Conservation (phyloP, 1,140 invertebrate genomes). For the Drosophila fuyamai region DNA sequence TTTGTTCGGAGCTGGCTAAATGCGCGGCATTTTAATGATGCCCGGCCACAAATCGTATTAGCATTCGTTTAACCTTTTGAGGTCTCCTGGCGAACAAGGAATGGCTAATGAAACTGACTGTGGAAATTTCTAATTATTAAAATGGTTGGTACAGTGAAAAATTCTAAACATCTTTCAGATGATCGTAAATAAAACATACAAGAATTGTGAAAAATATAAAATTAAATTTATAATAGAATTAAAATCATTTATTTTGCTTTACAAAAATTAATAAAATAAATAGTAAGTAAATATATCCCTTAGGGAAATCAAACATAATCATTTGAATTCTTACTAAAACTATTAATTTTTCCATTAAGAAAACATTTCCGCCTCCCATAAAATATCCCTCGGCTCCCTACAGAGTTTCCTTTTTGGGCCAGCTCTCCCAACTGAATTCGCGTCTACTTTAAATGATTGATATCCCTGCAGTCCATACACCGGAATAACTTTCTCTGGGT, state of each 20-base stretch:
- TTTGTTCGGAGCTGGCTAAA: slow-evolving; percentile 40
- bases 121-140: slow-evolving; percentile 12
- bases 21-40: slow-evolving; percentile 78
- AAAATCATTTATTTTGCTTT: background rate
- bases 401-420: slow-evolving; percentile 6
- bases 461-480: slow-evolving; percentile 8
- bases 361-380: background rate
- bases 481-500: slow-evolving; percentile 37
- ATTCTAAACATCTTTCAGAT: background rate
- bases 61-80: slow-evolving; percentile 66
- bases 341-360: background rate
- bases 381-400: background rate
- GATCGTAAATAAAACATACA: too few species aligned
- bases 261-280: too few species aligned
- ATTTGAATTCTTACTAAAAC: too few species aligned
- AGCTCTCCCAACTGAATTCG: slow-evolving; percentile 4
- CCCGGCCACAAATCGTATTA: slow-evolving; percentile 58
- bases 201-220: too few species aligned
- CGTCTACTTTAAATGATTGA: slow-evolving; percentile 36
- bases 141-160: background rate
- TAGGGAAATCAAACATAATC: too few species aligned
- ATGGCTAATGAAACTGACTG: slow-evolving; percentile 17
- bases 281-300: too few species aligned
- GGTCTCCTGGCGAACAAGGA: background rate
- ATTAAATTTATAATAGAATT: too few species aligned